phyloP scores from a whole-genome alignment of 2,888 invertebrate genomes.

The Pollenia angustigena region DNA sequence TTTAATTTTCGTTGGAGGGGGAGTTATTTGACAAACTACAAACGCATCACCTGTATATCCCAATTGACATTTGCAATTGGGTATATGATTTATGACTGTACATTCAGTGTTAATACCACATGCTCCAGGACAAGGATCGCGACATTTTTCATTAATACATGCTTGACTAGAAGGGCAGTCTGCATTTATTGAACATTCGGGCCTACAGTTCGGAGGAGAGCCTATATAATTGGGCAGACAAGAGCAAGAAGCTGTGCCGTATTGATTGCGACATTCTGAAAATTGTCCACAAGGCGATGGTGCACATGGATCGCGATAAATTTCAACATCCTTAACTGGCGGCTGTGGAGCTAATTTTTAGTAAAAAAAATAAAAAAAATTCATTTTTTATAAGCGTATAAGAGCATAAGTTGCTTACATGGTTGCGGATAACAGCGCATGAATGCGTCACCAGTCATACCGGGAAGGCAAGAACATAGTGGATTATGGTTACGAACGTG shows the following conservation, averaged over 20 bases:
- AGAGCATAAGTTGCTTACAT: constrained; percentile 78
- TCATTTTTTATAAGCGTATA: neutral
- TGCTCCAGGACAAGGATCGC: constrained; percentile 92
- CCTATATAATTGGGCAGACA: constrained; percentile 88
- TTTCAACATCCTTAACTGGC: constrained; percentile 76
- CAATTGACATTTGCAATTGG: constrained; percentile 89
- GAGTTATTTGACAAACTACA: constrained; percentile 84
- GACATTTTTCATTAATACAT: constrained; percentile 91
- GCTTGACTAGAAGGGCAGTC: constrained; percentile 91
- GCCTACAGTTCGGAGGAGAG: constrained; percentile 89
- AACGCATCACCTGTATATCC: constrained; percentile 91
- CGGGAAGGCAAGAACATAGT: constrained; percentile 89
- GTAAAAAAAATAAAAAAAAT: constrained; percentile 21
- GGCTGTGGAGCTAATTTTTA: constrained; percentile 76
- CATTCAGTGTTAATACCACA: constrained; percentile 89
- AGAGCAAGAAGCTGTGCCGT: constrained; percentile 87
- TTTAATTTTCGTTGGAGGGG: constrained; percentile 76
- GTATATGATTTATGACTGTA: constrained; percentile 89
- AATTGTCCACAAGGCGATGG: constrained; percentile 89
- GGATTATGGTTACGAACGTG: constrained; percentile 91
- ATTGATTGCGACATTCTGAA: constrained; percentile 87
- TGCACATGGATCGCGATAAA: constrained; percentile 85
- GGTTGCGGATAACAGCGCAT: constrained; percentile 86
- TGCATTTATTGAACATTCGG: constrained; percentile 89
- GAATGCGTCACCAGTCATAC: constrained; percentile 91